Base-by-base conservation (phyloP, 2,113 vertebrate genomes). In the Sardina pilchardus region DNA sequence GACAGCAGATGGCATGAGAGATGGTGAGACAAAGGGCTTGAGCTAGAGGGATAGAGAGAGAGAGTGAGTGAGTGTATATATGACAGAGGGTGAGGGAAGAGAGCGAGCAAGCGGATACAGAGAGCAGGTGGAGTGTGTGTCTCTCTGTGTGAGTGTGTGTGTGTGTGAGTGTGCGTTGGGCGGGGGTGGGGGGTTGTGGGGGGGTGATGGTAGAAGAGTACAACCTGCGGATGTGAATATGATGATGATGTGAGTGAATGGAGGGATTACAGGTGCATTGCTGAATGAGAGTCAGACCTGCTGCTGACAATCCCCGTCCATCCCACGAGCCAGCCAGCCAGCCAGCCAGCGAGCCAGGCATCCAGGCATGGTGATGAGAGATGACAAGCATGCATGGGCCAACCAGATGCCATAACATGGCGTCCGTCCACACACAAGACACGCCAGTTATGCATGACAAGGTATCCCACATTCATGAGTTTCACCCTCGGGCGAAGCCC, bases 11-110 rank as follows among this genome's bases (percentile, higher is more conserved):
- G 63, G 63, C 24, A 63, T n/a, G 14, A 53, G 17, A 82, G 36
- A 63, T 82, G 21, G 47, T 81, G 42, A 53, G 30, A 45, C 19
- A 71, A 19, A 85, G 1, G 44, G 45, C 81, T 47, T 16, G 59
- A 82, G 47, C 85, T 67, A 78, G 45, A 71, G 21, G 42, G 26
- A 75, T 42, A 43, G 71, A 82, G 5, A 30, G 82, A 81, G 89
- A 47, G 83, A 9, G 43, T 45, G 85, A 4, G 43, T 44, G 43
- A 4, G 43, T 44, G 43, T 44, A 90, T 53, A 82, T 10, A 47
- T 45, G 85, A n/a, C 26, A 81, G n/a, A 24, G 44, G 17, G 16
- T 56, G 50, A 19, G 50, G 21, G 50, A 56, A 56, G 53, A 59
- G 53, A 59, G 53, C 1, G 21, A 7, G 21, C n/a, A n/a, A n/a